These are phyloP conservation scores for Athripsodes cinereus DNA, from an alignment of 2,888 invertebrate species.

Conservation along the genomic window DNA sequence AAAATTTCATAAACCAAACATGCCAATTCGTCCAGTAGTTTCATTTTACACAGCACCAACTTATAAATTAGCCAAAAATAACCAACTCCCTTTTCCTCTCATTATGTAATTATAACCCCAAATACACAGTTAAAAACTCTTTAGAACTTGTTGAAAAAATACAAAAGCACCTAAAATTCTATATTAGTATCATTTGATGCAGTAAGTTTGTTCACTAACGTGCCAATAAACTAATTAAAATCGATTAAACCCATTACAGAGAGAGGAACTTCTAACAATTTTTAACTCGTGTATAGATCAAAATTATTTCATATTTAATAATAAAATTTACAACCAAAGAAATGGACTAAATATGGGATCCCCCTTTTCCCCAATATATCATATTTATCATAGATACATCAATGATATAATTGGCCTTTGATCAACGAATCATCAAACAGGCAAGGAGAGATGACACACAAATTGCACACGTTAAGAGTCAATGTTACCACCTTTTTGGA, in stretches of 20 bases:
- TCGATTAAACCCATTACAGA: not conserved
- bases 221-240: not conserved
- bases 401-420: too few species aligned
- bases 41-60: not conserved
- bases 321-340: not conserved
- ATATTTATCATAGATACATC: too few species aligned
- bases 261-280: not conserved
- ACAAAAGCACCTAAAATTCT: not conserved
- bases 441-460: too few species aligned
- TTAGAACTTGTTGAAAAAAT: not conserved
- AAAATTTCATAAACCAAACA: slow-evolving; percentile 12
- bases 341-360: not conserved
- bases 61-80: not conserved
- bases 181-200: not conserved
- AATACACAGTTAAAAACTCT: not conserved
- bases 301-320: slow-evolving; percentile 1
- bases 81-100: not conserved
- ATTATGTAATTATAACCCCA: not conserved
- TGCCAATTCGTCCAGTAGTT: slow-evolving; percentile 8
- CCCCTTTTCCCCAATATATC: not conserved
- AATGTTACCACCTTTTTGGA: too few species aligned
- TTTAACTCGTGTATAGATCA: not conserved
- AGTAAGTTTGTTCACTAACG: not conserved
- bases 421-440: too few species aligned
- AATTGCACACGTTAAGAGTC: too few species aligned